Conservation (phyloP, 2,888 invertebrate genomes). For the Empis livida region DNA sequence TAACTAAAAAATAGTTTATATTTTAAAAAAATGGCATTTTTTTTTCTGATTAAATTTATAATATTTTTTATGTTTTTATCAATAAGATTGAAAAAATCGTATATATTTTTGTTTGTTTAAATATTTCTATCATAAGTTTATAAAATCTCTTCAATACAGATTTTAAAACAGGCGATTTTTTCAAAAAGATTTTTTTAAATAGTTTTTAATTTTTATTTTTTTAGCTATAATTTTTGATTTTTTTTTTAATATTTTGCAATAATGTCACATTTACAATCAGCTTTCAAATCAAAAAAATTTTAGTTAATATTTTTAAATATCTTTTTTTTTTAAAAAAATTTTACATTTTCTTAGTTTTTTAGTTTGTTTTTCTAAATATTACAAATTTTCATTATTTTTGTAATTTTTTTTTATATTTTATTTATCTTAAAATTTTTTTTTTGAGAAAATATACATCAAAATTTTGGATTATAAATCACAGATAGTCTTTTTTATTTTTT, state of each 20-base stretch:
- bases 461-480: conserved; percentile 40
- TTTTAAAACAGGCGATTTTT: conserved; percentile 16
- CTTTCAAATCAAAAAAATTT: too few species aligned
- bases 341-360: background rate
- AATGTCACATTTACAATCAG: too few species aligned
- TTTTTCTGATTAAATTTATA: too few species aligned
- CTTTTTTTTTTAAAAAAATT: too few species aligned
- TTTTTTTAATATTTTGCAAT: too few species aligned
- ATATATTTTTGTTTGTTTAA: conserved; percentile 2
- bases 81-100: background rate
- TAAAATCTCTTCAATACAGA: conserved; percentile 15
- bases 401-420: conserved; percentile 11
- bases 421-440: conserved; percentile 16
- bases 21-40: too few species aligned
- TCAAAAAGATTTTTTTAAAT: too few species aligned
- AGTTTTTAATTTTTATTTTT: too few species aligned
- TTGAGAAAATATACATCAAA: conserved; percentile 38
- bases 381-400: conserved; percentile 4
- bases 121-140: conserved; percentile 9
- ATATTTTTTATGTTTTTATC: too few species aligned
- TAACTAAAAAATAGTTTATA: too few species aligned
- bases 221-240: too few species aligned
- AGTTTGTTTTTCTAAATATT: conserved; percentile 2
- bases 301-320: too few species aligned
- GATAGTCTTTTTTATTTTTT: conserved; percentile 27